phyloP scores from a whole-genome alignment of 1,140 invertebrate genomes.

The Aphaenogaster rudis region DNA sequence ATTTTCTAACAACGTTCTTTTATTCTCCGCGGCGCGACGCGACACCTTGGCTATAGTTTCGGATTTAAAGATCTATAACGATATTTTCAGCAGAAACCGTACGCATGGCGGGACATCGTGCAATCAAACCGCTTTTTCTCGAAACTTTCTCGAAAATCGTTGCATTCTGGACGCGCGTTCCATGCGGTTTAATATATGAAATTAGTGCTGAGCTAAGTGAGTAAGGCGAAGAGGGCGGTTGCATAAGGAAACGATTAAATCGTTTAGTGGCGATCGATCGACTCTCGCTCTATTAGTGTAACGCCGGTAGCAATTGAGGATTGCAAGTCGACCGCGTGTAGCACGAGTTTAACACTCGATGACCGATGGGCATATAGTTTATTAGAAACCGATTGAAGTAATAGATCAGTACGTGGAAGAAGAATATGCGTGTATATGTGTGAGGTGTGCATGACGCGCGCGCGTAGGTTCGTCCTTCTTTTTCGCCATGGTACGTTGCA shows the following conservation, averaged over 20 bases:
- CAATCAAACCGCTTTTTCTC: slow-evolving; percentile 52
- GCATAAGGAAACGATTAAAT: slow-evolving; percentile 50
- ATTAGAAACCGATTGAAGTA: slow-evolving; percentile 13
- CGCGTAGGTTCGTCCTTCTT: slow-evolving; percentile 72
- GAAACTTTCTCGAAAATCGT: slow-evolving; percentile 60
- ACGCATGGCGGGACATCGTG: neutral
- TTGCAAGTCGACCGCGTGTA: neutral
- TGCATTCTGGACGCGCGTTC: slow-evolving; percentile 29
- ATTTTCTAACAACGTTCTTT: neutral
- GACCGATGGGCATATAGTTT: slow-evolving; percentile 11
- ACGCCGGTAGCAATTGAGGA: neutral
- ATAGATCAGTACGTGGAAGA: slow-evolving; percentile 18
- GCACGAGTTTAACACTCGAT: neutral
- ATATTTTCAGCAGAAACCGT: slow-evolving; percentile 7
- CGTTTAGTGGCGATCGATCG: slow-evolving; percentile 8
- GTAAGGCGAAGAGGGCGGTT: neutral
- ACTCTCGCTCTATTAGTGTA: slow-evolving; percentile 35
- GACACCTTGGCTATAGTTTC: neutral
- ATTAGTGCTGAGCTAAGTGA: neutral
- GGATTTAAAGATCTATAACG: slow-evolving; percentile 22
- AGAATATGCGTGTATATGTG: neutral
- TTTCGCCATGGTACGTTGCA: slow-evolving; percentile 69
- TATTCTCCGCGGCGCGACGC: neutral
- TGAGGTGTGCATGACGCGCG: slow-evolving; percentile 18
- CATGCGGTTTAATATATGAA: slow-evolving; percentile 6